A percentile compares a stretch with the other conserved stretches of the same genome.
Conservation (phyloP, 2,888 invertebrate species). For the Syrista parreyssii region DNA sequence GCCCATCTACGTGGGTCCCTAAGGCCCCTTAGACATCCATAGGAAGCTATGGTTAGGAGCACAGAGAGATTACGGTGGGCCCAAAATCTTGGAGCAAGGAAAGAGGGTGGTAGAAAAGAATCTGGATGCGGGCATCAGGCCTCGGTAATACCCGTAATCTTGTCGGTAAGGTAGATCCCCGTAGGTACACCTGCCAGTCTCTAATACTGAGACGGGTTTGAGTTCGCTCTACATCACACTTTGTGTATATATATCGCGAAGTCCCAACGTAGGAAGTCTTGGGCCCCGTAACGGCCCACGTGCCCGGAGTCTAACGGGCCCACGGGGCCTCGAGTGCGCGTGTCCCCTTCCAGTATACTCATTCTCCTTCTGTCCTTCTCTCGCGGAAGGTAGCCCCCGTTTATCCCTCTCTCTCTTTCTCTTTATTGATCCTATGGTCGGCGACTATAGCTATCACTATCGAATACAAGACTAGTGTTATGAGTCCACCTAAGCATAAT, state of each 20-base stretch:
- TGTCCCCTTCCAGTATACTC: neutral
- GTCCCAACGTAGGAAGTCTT: constrained; percentile 4
- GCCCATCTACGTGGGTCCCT: neutral
- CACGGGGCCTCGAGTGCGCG: neutral
- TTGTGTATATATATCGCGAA: neutral
- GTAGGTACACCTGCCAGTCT: constrained; percentile 5
- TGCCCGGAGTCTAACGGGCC: constrained; percentile 6
- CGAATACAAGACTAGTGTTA: neutral
- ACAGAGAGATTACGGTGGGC: neutral
- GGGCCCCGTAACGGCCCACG: constrained; percentile 6
- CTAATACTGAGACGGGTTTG: neutral
- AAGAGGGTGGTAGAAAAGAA: neutral
- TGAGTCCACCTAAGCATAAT: neutral
- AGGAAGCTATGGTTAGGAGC: neutral
- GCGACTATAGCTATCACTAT: neutral
- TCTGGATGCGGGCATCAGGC: neutral
- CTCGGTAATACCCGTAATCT: neutral
- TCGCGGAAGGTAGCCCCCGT: neutral
- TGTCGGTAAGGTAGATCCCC: neutral
- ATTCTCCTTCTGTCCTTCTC: neutral
- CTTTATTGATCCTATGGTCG: neutral
- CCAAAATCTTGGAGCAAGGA: neutral
- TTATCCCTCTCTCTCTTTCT: neutral
- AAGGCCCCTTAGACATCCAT: neutral
- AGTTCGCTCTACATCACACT: neutral